Conservation (phyloP, 2,797 vertebrate genomes). For the Pipistrellus nathusii region DNA sequence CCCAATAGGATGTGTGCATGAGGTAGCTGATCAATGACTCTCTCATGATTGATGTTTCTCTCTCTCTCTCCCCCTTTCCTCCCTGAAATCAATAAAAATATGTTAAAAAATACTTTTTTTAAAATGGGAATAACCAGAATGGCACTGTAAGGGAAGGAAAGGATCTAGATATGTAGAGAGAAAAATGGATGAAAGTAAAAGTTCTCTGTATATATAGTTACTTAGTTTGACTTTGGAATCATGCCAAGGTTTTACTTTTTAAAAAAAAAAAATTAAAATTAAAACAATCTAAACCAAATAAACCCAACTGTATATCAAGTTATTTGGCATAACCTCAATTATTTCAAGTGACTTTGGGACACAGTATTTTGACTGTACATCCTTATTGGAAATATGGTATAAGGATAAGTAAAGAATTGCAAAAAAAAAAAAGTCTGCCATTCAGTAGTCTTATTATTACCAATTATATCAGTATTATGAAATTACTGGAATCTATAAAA, state of each 20-base stretch:
- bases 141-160: background rate
- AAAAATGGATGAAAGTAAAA: background rate
- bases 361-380: background rate
- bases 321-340: background rate
- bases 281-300: slow-evolving; percentile 15
- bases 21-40: too few relatives aligned
- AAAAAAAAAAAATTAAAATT: background rate
- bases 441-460: background rate
- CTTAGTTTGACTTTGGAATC: background rate
- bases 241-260: background rate
- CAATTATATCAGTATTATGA: background rate
- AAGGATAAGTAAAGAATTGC: background rate
- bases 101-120: too few relatives aligned
- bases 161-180: background rate
- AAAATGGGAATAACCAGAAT: background rate
- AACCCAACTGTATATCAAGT: background rate
- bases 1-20: too few relatives aligned
- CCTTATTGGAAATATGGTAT: background rate
- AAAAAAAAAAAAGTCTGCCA: background rate
- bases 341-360: slow-evolving; percentile 12
- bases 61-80: too few relatives aligned
- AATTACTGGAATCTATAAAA: slow-evolving; percentile 8
- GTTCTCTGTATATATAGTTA: background rate
- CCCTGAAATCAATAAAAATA: too few relatives aligned
- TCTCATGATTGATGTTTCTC: too few relatives aligned